Conservation (phyloP, 1,140 invertebrate genomes). For the Sinella curviseta region DNA sequence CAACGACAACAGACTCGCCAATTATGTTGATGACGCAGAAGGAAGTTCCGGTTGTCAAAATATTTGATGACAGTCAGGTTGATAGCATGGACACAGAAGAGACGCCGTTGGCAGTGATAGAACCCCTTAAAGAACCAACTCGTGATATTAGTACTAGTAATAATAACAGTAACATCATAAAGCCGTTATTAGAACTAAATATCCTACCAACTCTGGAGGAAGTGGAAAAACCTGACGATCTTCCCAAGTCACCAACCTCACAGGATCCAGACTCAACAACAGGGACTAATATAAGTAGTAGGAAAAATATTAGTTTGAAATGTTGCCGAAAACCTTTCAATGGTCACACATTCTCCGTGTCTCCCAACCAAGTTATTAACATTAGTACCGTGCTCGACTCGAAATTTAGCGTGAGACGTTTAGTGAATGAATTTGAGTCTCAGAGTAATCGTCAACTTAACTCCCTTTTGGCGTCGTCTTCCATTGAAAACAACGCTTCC, state of each 20-base stretch:
- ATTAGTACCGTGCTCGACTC: slow-evolving; percentile 56
- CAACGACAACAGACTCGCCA: background rate
- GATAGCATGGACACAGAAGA: slow-evolving; percentile 22
- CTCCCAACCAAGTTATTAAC: slow-evolving; percentile 82
- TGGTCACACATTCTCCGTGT: slow-evolving; percentile 81
- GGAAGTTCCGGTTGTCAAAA: background rate
- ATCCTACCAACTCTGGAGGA: background rate
- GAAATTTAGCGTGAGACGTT: slow-evolving; percentile 59
- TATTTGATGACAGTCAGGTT: background rate
- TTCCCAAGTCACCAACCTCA: background rate
- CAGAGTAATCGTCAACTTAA: slow-evolving; percentile 51
- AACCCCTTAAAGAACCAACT: background rate
- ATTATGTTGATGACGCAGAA: background rate
- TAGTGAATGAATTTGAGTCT: slow-evolving; percentile 67
- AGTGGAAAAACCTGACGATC: slow-evolving; percentile 31
- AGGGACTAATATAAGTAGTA: too few relatives aligned
- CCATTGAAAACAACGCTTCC: background rate
- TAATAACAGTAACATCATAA: slow-evolving; percentile 52
- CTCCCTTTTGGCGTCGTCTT: background rate
- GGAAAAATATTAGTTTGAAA: slow-evolving; percentile 55
- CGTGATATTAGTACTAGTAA: background rate
- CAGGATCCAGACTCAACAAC: background rate
- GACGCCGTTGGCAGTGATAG: background rate
- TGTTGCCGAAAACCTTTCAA: slow-evolving; percentile 61
- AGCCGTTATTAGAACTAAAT: slow-evolving; percentile 42